Conservation (phyloP, 2,888 invertebrate species). For the Epsilonema sp. region DNA sequence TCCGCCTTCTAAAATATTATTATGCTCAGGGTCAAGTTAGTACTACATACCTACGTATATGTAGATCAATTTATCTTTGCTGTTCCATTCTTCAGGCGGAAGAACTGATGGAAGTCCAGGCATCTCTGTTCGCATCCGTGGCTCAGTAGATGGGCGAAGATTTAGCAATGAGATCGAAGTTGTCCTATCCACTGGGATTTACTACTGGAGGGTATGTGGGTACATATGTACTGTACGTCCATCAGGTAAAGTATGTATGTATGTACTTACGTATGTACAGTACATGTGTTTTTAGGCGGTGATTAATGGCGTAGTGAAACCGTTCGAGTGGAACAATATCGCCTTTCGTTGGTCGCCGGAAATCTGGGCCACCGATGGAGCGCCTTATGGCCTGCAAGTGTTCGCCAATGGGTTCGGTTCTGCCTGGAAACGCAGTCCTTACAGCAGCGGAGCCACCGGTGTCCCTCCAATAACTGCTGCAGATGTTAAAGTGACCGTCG, state of each 20-base stretch:
- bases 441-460: not conserved
- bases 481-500: not conserved
- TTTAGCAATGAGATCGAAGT: not conserved
- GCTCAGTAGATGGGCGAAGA: not conserved
- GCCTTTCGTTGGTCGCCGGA: constrained; percentile 4
- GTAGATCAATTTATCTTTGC: not conserved
- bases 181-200: not conserved
- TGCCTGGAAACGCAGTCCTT: not conserved
- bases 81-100: not conserved
- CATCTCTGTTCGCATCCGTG: not conserved
- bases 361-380: not conserved
- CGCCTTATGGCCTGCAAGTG: constrained; percentile 3
- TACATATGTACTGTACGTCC: not conserved
- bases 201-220: constrained; percentile 2
- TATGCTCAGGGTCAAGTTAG: too few relatives aligned
- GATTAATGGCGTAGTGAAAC: constrained; percentile 1
- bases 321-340: constrained; percentile 5
- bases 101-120: not conserved
- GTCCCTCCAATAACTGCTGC: not conserved
- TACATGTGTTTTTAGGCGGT: constrained; percentile 3
- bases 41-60: too few relatives aligned
- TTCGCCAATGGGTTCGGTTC: not conserved
- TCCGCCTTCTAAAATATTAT: too few relatives aligned
- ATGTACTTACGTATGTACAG: too few relatives aligned
- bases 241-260: too few relatives aligned